phyloP scores from a whole-genome alignment of 2,797 vertebrate species.

The Cheirogaleus major region DNA sequence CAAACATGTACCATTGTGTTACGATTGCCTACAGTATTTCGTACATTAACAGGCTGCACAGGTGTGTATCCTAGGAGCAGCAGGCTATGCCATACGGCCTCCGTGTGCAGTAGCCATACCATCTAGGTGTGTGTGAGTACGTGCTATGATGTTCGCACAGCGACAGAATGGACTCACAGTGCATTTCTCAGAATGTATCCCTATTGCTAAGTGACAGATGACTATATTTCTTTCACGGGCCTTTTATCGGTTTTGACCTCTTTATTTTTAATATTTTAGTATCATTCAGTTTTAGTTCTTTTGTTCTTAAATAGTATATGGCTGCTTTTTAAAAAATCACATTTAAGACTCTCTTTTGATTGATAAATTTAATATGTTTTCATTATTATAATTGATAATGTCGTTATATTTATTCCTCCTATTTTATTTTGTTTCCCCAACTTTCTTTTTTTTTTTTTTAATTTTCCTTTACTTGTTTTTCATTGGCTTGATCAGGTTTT shows the following conservation, averaged over 20 bases:
- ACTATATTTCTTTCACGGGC: not conserved
- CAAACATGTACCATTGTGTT: not conserved
- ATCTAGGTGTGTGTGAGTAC: not conserved
- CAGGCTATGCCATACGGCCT: not conserved
- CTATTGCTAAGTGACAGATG: not conserved
- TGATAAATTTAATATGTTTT: not conserved
- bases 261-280: slow-evolving; percentile 1
- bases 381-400: not conserved
- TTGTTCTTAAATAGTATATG: not conserved
- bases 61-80: not conserved
- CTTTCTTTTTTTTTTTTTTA: not conserved
- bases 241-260: not conserved
- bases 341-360: not conserved
- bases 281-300: not conserved
- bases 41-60: not conserved
- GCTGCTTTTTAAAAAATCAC: not conserved
- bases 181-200: not conserved
- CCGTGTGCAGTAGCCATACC: not conserved
- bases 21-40: not conserved
- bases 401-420: not conserved
- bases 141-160: not conserved
- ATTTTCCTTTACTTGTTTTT: not conserved
- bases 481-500: not conserved
- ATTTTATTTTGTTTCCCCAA: not conserved
- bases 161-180: not conserved